These are phyloP conservation scores for Ceyx erithaca DNA, from an alignment of 2,797 vertebrate genomes.

Conservation along the genomic window DNA sequence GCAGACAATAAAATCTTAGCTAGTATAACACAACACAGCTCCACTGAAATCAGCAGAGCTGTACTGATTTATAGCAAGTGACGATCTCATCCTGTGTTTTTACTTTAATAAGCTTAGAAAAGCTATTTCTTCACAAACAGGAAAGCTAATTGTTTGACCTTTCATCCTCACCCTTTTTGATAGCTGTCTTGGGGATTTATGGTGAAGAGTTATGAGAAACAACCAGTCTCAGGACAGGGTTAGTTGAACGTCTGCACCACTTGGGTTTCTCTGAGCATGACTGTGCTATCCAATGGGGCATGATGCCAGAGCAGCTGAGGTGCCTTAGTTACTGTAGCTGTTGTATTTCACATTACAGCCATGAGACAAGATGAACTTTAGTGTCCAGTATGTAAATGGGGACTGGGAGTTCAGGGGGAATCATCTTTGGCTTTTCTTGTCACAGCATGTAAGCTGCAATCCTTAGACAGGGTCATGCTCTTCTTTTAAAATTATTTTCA, in stretches of 20 bases:
- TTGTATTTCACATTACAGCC: neutral
- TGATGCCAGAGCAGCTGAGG: neutral
- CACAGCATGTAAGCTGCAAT: neutral
- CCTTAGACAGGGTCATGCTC: neutral
- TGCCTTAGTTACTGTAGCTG: neutral
- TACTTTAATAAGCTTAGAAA: slow-evolving; percentile 47
- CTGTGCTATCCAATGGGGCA: neutral
- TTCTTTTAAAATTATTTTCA: neutral
- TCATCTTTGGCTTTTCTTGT: neutral
- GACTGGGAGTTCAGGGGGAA: neutral
- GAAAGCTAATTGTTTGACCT: slow-evolving; percentile 58
- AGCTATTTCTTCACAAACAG: slow-evolving; percentile 43
- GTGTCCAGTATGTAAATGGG: neutral
- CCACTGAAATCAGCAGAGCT: neutral
- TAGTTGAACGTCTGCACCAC: neutral
- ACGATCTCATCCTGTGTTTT: slow-evolving; percentile 4
- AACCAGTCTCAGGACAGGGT: neutral
- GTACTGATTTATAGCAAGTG: slow-evolving; percentile 29
- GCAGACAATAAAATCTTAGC: neutral
- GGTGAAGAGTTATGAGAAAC: neutral
- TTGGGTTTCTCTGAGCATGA: neutral
- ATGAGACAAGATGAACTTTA: neutral
- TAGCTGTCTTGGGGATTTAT: neutral
- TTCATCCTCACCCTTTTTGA: slow-evolving; percentile 33
- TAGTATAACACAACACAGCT: neutral